Base-by-base conservation (phyloP, 2,888 invertebrate species). In the Idaea aversata region DNA sequence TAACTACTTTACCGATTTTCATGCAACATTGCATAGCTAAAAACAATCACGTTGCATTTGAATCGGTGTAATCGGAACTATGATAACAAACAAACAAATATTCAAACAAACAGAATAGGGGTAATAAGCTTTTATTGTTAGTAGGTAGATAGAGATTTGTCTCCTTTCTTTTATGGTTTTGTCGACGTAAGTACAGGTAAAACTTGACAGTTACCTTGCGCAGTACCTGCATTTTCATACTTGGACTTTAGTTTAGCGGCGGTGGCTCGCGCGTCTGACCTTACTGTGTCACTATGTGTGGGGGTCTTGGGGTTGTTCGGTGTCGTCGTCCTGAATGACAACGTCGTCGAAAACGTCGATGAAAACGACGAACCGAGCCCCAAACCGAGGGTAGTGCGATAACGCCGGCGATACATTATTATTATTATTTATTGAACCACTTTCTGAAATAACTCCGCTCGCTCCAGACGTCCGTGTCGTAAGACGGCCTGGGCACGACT, bases 211-310 rank as follows among this genome's bases (percentile, higher is more conserved):
- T 77, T 81, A 93, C 92, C 93, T 92, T 92, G 92, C 65, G 93
- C 91, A 62, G 91, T 92, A 68, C 92, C 92, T 73, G 91, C 88
- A 73, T 79, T 93, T 76, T 92, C 92, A 77, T 93, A 92, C 84
- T 92, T 92, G 66, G 92, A 84, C 78, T 93, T 92, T 71, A 92
- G 84, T 71, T 92, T 93, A 62, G 93, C 93, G n/a, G 92, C 92
- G 0, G 91, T 92, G 66, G 93, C 92, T 34, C 87, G 84, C 62
- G 93, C 93, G 70, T 93, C 92, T 3, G 91, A 91, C 64, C 92
- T 76, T 66, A 93, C 91, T 0, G 88, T 84, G 60, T 91, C 90
- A 34, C 81, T 81, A 47, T 58, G 57, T 38, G 65, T 57, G 34
- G 65, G n/a, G 61, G 59, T 62, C 60, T 67, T 5, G 78, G 78